phyloP scores from a whole-genome alignment of 2,113 vertebrate species.

The Hiodon alosoides region DNA sequence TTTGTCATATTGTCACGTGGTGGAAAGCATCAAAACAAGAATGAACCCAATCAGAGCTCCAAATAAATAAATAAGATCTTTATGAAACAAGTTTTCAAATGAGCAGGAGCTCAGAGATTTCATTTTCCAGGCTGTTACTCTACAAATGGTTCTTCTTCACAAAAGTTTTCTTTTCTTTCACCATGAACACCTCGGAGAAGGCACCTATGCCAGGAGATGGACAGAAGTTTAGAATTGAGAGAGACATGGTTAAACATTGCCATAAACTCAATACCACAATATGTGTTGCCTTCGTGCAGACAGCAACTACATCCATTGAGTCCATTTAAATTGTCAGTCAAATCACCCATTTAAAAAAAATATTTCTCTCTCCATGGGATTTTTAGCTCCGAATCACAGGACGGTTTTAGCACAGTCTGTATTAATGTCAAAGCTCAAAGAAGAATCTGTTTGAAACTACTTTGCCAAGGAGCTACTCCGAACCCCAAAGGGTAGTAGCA shows the following conservation, averaged over 20 bases:
- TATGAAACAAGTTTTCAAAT: background rate
- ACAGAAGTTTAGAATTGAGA: background rate
- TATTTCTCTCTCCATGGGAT: no score
- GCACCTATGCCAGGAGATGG: slow-evolving; percentile 68
- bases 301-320: background rate
- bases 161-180: slow-evolving; percentile 79
- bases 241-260: background rate
- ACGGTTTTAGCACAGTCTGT: no score
- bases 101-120: slow-evolving; percentile 77
- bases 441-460: no score
- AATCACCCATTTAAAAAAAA: no score
- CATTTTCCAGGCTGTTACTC: slow-evolving; percentile 85
- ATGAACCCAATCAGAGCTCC: background rate
- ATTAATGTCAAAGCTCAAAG: no score
- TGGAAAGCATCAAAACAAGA: no score
- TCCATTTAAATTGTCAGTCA: no score
- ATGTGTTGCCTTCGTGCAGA: background rate
- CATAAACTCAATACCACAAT: background rate
- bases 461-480: no score
- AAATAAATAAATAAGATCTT: background rate
- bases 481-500: no score
- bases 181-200: slow-evolving; percentile 89
- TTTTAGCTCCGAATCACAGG: no score
- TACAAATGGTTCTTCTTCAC: slow-evolving; percentile 82
- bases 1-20: no score